A percentile compares a stretch with the other conserved stretches of the same genome.
These are phyloP conservation scores for Poecile atricapillus DNA, from an alignment of 2,113 vertebrate species.

Conservation along the genomic window DNA sequence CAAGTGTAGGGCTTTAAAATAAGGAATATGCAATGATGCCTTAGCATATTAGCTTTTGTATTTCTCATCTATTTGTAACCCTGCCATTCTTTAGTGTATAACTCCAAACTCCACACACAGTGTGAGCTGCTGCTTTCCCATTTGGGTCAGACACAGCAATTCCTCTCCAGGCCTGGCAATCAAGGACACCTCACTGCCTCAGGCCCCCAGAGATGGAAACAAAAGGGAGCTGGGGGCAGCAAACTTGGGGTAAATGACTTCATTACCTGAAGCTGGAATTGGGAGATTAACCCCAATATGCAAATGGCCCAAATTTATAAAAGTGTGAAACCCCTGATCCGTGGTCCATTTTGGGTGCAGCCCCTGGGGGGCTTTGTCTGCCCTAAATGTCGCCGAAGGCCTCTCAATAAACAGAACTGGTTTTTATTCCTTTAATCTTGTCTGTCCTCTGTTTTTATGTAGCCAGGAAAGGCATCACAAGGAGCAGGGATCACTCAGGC, in stretches of 20 bases:
- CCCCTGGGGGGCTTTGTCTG: background rate
- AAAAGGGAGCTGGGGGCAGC: background rate
- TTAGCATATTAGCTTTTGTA: background rate
- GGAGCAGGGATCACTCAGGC: accelerated
- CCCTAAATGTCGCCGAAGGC: accelerated
- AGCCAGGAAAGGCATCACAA: background rate
- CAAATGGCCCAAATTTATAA: accelerated
- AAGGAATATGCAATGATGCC: background rate
- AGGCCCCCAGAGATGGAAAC: background rate
- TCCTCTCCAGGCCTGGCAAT: background rate
- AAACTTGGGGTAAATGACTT: background rate
- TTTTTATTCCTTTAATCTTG: background rate
- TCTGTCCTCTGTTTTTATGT: background rate
- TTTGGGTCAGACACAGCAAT: background rate
- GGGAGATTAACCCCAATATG: accelerated
- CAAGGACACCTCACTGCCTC: background rate
- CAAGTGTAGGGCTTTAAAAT: background rate
- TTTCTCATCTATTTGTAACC: background rate
- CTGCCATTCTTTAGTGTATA: accelerated
- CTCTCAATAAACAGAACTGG: background rate
- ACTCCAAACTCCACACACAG: background rate
- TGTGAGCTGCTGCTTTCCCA: background rate
- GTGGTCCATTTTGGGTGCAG: background rate
- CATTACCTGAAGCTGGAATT: background rate
- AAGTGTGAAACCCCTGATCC: accelerated